Conservation (phyloP, 2,888 invertebrate genomes). For the Ischnus inquisitorius region DNA sequence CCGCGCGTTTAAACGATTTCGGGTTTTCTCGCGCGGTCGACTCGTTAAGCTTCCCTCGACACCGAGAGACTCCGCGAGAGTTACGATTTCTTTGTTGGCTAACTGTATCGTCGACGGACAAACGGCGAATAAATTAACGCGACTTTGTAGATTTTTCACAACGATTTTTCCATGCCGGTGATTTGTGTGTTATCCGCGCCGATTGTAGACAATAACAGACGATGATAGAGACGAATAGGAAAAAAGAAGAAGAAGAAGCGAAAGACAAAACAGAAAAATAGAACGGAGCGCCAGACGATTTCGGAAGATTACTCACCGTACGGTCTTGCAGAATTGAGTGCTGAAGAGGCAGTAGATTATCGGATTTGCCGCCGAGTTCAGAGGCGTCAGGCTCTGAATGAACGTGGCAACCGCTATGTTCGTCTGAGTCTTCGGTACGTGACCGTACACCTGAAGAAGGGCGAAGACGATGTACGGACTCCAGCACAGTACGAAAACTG, state of each 20-base stretch:
- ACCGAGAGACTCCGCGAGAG: too few relatives aligned
- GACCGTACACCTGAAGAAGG: constrained; percentile 94
- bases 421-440: constrained; percentile 92
- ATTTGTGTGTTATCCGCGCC: neutral
- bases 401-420: constrained; percentile 95
- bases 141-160: neutral
- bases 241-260: neutral
- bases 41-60: neutral
- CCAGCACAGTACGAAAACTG: constrained; percentile 98
- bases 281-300: neutral
- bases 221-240: neutral
- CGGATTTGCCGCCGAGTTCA: constrained; percentile 98
- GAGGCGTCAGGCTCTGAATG: constrained; percentile 95
- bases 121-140: neutral
- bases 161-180: neutral
- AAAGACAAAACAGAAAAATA: too few relatives aligned
- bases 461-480: constrained; percentile 98
- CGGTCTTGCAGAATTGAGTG: constrained; percentile 93
- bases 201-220: too few relatives aligned
- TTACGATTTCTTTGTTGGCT: too few relatives aligned
- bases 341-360: constrained; percentile 98
- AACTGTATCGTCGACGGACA: too few relatives aligned
- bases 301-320: constrained; percentile 88
- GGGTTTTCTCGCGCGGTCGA: constrained; percentile 22
- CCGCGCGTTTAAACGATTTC: constrained; percentile 24